Conservation (phyloP, 2,113 vertebrate species). For the Oncorhynchus tshawytscha region DNA sequence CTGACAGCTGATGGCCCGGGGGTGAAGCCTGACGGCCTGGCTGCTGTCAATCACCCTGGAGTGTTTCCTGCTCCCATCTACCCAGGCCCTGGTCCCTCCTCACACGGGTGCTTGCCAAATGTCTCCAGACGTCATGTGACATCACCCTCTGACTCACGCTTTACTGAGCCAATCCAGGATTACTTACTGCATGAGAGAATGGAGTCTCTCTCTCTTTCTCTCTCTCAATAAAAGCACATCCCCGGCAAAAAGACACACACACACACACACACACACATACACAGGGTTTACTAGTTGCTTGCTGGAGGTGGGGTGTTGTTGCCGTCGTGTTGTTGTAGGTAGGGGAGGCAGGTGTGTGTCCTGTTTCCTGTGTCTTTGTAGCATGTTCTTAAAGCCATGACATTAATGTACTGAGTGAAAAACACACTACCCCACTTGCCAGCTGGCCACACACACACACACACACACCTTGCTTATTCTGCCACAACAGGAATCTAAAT, state of each 20-base stretch:
- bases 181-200: constrained; percentile 75
- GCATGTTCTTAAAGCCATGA: constrained; percentile 77
- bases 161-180: constrained; percentile 92
- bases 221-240: constrained; percentile 62
- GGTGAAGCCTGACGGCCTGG: constrained; percentile 30
- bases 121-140: constrained; percentile 62
- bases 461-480: constrained; percentile 63
- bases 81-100: constrained; percentile 53
- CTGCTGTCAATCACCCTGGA: constrained; percentile 42
- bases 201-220: not conserved
- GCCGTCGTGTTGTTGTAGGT: constrained; percentile 69
- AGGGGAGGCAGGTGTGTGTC: constrained; percentile 60
- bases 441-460: constrained; percentile 29
- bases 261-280: constrained; percentile 42
- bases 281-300: constrained; percentile 73
- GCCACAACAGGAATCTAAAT: constrained; percentile 53
- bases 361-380: constrained; percentile 46
- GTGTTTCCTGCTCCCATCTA: constrained; percentile 37
- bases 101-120: constrained; percentile 71
- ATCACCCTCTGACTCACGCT: constrained; percentile 80
- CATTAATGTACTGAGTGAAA: constrained; percentile 57
- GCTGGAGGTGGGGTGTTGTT: constrained; percentile 72
- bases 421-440: constrained; percentile 50
- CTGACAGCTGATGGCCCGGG: constrained; percentile 86
- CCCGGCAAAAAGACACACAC: constrained; percentile 45